Evolutionary conservation across 2,888 invertebrate genomes (phyloP), one percentile per base, ranked within the genome.

Genomic region (Cheilosia impressa): DNA sequence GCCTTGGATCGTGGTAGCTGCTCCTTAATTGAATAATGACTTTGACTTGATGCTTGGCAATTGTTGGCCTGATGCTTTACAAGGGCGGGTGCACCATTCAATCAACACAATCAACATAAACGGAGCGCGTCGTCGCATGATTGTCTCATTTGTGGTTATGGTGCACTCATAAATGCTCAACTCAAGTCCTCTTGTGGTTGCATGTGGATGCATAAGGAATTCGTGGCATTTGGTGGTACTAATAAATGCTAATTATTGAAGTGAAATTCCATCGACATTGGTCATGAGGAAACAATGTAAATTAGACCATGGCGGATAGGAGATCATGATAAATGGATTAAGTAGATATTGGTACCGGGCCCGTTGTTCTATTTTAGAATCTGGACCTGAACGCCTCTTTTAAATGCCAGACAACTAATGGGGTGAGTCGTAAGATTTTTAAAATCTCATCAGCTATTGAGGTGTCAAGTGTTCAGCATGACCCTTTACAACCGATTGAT

Each of bases 1-100:
- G 34, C n/a, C n/a, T 53, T 27, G 53, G 6, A 19, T 24, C 17
- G 19, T 45, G 19, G 19, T 45, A 52, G 52, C 47, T 57, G 50
- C 50, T 57, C 7, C 80, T 53, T 85, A 85, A 81, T 85, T 85
- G 85, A 85, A 85, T 85, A 85, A 85, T 85, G 85, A 85, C 85
- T 85, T 57, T 24, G 66, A 62, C 50, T 78, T 78, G 78, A 62
- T 75, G 76, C 76, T 76, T 80, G 76, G 72, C 81, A 77, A 77
- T 85, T 68, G 76, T 71, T 57, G 79, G 38, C 57, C 41, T 45
- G 58, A 52, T 72, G 41, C 43, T 65, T 31, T 65, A 55, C 55
- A 53, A 71, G 62, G 78, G 78, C 83, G 84, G 84, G 75, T 71
- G 85, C 72, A 76, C 62, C 80, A 72, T 81, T 85, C 81, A 85